Evolutionary conservation across 2,113 vertebrate species (phyloP).

Genomic region (Channa maculata): DNA sequence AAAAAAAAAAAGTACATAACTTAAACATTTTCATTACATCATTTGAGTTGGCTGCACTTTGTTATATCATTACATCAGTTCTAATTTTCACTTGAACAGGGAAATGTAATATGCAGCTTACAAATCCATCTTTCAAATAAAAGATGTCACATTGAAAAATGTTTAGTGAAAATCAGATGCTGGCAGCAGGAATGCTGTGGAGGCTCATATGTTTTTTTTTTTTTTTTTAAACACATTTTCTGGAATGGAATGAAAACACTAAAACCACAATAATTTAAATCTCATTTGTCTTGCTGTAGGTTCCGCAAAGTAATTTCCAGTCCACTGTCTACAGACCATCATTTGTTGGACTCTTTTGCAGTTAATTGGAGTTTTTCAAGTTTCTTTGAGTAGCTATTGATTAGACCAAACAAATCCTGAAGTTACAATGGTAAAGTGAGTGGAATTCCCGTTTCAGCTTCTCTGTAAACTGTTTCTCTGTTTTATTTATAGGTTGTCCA

Average conservation of each 20-base stretch:
- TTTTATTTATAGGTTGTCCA: conserved; percentile 5
- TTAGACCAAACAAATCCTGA: conserved; percentile 22
- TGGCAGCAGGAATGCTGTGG: conserved; percentile 19
- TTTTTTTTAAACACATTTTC: conserved; percentile 49
- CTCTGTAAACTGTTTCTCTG: conserved; percentile 5
- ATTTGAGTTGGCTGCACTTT: no score
- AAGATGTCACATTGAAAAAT: conserved; percentile 10
- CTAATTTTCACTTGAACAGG: not conserved
- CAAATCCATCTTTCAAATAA: conserved; percentile 2
- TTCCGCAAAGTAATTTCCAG: conserved; percentile 28
- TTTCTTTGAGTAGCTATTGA: conserved; percentile 33
- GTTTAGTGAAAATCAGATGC: not conserved
- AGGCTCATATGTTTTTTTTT: conserved; percentile 28
- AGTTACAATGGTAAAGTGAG: conserved; percentile 33
- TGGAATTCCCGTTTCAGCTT: conserved; percentile 15
- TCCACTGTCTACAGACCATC: conserved; percentile 68
- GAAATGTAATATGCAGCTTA: not conserved
- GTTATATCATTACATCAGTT: no score
- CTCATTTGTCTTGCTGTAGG: conserved; percentile 51
- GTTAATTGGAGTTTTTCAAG: conserved; percentile 19
- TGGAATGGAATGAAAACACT: conserved; percentile 29
- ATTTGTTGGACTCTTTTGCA: conserved; percentile 42
- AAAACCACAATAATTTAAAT: conserved; percentile 57
- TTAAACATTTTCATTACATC: no score
- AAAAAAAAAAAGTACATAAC: no score